These are phyloP conservation scores for Telenomus remus DNA, from an alignment of 1,140 invertebrate species.

Conservation along the genomic window DNA sequence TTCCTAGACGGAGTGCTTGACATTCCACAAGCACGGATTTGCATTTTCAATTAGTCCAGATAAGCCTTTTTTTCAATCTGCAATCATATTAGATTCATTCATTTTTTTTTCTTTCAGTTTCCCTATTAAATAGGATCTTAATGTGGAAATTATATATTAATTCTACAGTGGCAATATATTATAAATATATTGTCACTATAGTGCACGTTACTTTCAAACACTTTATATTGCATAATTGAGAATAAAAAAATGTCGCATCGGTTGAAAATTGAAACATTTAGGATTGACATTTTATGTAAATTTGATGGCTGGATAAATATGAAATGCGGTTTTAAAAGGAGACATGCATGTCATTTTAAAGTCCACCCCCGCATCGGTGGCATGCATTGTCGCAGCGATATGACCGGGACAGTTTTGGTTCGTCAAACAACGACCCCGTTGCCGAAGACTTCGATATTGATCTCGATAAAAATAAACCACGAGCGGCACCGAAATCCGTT, in stretches of 20 bases:
- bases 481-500: slow-evolving; percentile 37
- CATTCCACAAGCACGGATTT: slow-evolving; percentile 33
- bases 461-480: slow-evolving; percentile 54
- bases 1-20: slow-evolving; percentile 40
- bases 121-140: no score
- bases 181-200: no score
- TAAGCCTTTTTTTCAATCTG: no score
- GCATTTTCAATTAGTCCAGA: slow-evolving; percentile 25
- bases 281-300: not conserved
- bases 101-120: not conserved
- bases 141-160: no score
- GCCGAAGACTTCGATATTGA: slow-evolving; percentile 51
- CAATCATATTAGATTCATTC: not conserved
- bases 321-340: not conserved
- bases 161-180: no score
- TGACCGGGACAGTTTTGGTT: slow-evolving; percentile 44
- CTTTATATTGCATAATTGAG: not conserved
- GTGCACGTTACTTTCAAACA: no score
- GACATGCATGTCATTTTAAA: slow-evolving; percentile 20
- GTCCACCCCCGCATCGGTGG: slow-evolving; percentile 4
- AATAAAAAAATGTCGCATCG: not conserved
- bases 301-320: slow-evolving; percentile 10
- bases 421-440: slow-evolving; percentile 49
- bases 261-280: no score
- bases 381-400: slow-evolving; percentile 27